Base-by-base conservation (phyloP, 2,797 vertebrate genomes). In the Melanotaenia maccullochi region DNA sequence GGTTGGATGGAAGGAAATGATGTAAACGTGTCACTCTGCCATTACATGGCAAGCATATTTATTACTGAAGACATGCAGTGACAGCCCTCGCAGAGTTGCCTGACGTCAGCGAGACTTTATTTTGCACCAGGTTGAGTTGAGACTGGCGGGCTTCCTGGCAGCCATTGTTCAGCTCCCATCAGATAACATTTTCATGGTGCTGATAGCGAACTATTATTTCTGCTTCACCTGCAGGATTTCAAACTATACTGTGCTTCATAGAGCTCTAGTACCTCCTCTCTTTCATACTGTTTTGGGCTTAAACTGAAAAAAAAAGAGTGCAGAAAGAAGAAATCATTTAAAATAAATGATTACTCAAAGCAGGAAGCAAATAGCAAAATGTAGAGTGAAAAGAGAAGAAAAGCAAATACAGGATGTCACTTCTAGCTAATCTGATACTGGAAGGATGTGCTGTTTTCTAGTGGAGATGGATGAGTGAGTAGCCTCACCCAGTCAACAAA, bases 151-250 rank as follows among this genome's bases (percentile, higher is more conserved):
- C 78, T 82, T 87, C 88, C 86, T 86, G 76, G 74, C 72, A 72
- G 83, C 75, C 65, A 76, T 84, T 90, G 85, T 90, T 89, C 6
- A 9, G 57, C 38, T 84, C 69, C 73, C 28, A 85, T 88, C 86
- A 83, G 87, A 89, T 92, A 86, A 90, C 65, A 40, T 28, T 58
- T 76, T 44, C 51, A 72, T 0, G 0, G 58, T 28, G 63, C 32
- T 57, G 67, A 71, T 42, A 57, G 71, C 64, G 59, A 65, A 68
- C 32, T 33, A n/a, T 60, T 60, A 62, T 63, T 55, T 64, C 13
- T 60, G 59, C 47, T 22, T 28, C 40, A n/a, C 60, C 24, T 25
- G 38, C 47, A 33, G 54, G 20, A 28, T 12, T 63, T 24, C 14
- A 55, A 68, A 38, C 22, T 9, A 16, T 40, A 65, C 9, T 44